phyloP scores from a whole-genome alignment of 2,797 vertebrate genomes.

The Euthynnus affinis region DNA sequence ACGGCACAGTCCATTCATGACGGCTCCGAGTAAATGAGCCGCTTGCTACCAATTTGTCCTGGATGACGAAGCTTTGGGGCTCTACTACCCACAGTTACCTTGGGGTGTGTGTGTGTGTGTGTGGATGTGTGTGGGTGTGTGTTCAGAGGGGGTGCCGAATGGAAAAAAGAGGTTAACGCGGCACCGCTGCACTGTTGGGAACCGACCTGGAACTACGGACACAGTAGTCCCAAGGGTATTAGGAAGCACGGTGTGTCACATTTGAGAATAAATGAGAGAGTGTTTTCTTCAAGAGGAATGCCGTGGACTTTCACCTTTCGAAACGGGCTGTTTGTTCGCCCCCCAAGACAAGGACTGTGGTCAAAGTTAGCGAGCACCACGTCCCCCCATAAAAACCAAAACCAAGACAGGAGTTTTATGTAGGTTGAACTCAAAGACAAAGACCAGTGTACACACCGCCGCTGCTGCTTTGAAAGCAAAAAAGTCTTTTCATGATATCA shows the following conservation, averaged over 20 bases:
- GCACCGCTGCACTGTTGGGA: slow-evolving; percentile 59
- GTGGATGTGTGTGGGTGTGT: slow-evolving; percentile 30
- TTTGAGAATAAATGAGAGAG: slow-evolving; percentile 65
- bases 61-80: slow-evolving; percentile 75
- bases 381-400: slow-evolving; percentile 47
- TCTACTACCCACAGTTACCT: slow-evolving; percentile 67
- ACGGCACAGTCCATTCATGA: slow-evolving; percentile 79
- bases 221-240: slow-evolving; percentile 66
- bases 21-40: slow-evolving; percentile 85
- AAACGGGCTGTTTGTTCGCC: slow-evolving; percentile 62
- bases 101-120: slow-evolving; percentile 38
- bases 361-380: slow-evolving; percentile 57
- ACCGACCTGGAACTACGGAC: slow-evolving; percentile 77
- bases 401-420: slow-evolving; percentile 46
- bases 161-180: slow-evolving; percentile 62
- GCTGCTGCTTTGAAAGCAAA: no score
- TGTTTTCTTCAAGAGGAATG: slow-evolving; percentile 17
- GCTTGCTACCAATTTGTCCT: slow-evolving; percentile 85
- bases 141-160: slow-evolving; percentile 18
- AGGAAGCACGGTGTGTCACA: slow-evolving; percentile 63
- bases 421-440: slow-evolving; percentile 62
- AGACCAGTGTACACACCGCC: neutral
- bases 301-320: slow-evolving; percentile 57
- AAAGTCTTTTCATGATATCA: no score
- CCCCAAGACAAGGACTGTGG: slow-evolving; percentile 62